Base-by-base conservation (phyloP, 2,113 vertebrate genomes). In the Notiomystis cincta region DNA sequence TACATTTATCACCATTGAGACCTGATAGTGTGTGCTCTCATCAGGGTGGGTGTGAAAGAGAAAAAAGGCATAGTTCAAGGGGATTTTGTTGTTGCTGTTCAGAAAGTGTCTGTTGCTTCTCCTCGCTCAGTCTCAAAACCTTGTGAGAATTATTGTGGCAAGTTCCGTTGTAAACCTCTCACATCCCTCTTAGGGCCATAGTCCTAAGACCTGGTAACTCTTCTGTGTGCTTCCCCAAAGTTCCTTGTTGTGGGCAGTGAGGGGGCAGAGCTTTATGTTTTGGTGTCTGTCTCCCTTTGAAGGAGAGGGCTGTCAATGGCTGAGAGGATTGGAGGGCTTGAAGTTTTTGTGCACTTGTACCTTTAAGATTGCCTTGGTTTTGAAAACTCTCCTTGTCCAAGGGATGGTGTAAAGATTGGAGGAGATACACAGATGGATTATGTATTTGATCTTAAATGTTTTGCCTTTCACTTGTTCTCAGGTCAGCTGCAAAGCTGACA, bases 171-270 rank as follows among this genome's bases (percentile, higher is more conserved):
- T 37, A 73, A 70, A 67, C 14, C 23, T 87, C 50, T 89, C 15
- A 8, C n/a, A 25, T 82, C 56, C 9, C 1, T 2, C 19, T 45
- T 57, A 19, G 40, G 35, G 17, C 50, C 0, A 0, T 12, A 37
- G 37, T 44, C 6, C 4, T 54, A 44, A 37, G 53, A 58, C 10
- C 31, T 82, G 27, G 21, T 23, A 54, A 30, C 7, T 2, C 6
- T 65, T 45, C 24, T 42, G 7, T 58, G 15, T 90, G 35, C 31
- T 71, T 54, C n/a, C 13, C 13, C 8, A 6, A 47, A 56, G 15
- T 67, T 90, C 35, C 18, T 47, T 10, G 1, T 9, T 54, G 30
- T 38, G 33, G 6, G 9, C 33, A 13, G 60, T 9, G 56, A 82
- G 38, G 1, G 5, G 90, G 38, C 44, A 75, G 65, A 66, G 57